Conservation (phyloP, 2,888 invertebrate species). For the Troides oblongomaculatus region DNA sequence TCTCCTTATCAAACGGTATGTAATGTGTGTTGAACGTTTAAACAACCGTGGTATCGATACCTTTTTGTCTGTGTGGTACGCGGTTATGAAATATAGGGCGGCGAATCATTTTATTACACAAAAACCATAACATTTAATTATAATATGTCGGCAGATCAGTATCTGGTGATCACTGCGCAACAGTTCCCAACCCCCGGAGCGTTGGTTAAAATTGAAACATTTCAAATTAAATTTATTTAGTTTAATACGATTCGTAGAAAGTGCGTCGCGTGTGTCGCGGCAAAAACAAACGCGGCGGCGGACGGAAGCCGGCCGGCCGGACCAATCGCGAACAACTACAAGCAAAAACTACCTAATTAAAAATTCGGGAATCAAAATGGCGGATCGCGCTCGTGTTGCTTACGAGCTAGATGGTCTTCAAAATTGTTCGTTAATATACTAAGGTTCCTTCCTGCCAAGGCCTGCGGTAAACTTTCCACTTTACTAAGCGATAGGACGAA, state of each 20-base stretch:
- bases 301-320: constrained; percentile 33
- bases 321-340: constrained; percentile 36
- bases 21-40: constrained; percentile 6
- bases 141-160: constrained; percentile 25
- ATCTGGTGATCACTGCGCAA: constrained; percentile 24
- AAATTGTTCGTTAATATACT: background rate
- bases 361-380: constrained; percentile 47
- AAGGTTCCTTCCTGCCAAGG: background rate
- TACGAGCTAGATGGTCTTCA: constrained; percentile 24
- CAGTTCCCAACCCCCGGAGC: constrained; percentile 30
- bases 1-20: background rate
- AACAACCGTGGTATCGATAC: constrained; percentile 4
- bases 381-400: constrained; percentile 25
- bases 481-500: too few species aligned
- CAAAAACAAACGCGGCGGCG: constrained; percentile 34
- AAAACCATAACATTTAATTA: constrained; percentile 20
- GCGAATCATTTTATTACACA: background rate
- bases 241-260: constrained; percentile 44
- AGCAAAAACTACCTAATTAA: constrained; percentile 46
- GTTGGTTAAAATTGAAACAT: constrained; percentile 43
- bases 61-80: background rate
- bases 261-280: constrained; percentile 29
- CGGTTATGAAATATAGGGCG: constrained; percentile 7
- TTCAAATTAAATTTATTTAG: constrained; percentile 47
- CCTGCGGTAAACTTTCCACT: too few species aligned